Evolutionary conservation across 2,797 vertebrate genomes (phyloP), one percentile per base, ranked within the genome.

Genomic region (Pachyuromys duprasi): DNA sequence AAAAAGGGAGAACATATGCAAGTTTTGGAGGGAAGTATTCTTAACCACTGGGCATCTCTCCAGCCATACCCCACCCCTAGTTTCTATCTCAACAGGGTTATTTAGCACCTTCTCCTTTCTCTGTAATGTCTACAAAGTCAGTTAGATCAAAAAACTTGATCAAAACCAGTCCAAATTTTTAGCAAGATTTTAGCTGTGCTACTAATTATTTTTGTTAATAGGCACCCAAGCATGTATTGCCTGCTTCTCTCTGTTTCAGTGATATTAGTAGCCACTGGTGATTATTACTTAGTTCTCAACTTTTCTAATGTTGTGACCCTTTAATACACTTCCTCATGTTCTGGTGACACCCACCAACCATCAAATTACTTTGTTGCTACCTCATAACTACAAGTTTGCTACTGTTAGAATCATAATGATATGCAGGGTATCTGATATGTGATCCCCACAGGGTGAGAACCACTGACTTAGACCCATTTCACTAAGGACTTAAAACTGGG

Each of bases 151-250:
- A 95, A 95, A 49, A n/a, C 63, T 93, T 88, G 9, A 84, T 90
- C 72, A 93, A 93, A 95, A 69, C 55, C 33, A 75, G 57, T 89
- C 67, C 36, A 69, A 80, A 62, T 20, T 95, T 86, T 57, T 74
- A 49, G 49, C 63, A 96, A 57, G 78, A 95, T 20, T 86, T 89
- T 18, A 86, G 39, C 79, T 24, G 12, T 74, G 49, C 15, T 49
- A 84, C 12, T 75, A 24, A 96, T 57, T 88, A 78, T 75, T 69
- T 93, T 69, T 95, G 92, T 70, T 83, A 90, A n/a, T 95, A 83
- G 33, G 53, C 72, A 91, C 36, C 89, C 42, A 86, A 53, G 39
- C 45, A 91, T 28, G 31, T 78, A 57, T 18, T 62, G 18, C 86
- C 69, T 91, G 62, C 20, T 94, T 81, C 84, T 86, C 76, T 95